Percentiles rank a stretch among this genome's conserved stretches.
Conservation (phyloP, 2,113 vertebrate genomes). For the Castor canadensis region DNA sequence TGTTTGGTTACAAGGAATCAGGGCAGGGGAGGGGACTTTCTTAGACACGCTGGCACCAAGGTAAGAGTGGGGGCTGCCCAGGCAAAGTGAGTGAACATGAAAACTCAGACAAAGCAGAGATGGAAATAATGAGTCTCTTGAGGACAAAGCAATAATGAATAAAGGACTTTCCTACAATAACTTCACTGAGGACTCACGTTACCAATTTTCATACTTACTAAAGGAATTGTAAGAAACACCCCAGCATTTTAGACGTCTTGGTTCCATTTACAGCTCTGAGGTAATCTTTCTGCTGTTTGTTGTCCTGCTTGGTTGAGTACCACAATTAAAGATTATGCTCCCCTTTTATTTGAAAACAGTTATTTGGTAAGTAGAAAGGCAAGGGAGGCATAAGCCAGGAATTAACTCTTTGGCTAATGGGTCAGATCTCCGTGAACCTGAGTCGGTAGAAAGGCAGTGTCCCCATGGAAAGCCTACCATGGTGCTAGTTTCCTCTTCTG, state of each 20-base stretch:
- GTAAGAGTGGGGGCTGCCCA: conserved; percentile 72
- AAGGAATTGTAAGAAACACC: conserved; percentile 72
- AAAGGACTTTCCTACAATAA: conserved; percentile 81
- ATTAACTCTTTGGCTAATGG: conserved; percentile 53
- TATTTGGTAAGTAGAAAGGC: conserved; percentile 73
- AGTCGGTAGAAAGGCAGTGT: conserved; percentile 64
- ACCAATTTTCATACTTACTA: conserved; percentile 75
- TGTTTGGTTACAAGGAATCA: conserved; percentile 77
- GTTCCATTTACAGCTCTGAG: conserved; percentile 67
- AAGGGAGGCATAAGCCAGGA: conserved; percentile 53
- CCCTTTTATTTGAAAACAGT: conserved; percentile 70
- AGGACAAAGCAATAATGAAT: conserved; percentile 86
- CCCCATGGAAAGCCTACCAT: conserved; percentile 68
- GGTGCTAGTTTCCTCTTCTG: conserved; percentile 75
- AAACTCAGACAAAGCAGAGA: conserved; percentile 79
- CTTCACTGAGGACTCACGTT: conserved; percentile 75
- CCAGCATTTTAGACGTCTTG: conserved; percentile 70
- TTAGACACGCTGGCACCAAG: conserved; percentile 77
- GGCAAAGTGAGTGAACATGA: conserved; percentile 76
- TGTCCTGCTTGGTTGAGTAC: conserved; percentile 67
- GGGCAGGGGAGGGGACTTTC: conserved; percentile 47
- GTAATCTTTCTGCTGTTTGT: conserved; percentile 75
- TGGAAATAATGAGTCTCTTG: conserved; percentile 81
- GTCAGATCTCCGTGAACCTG: conserved; percentile 49
- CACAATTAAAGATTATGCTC: conserved; percentile 77